Base-by-base conservation (phyloP, 2,888 invertebrate genomes). In the Ptilodon capucinus region DNA sequence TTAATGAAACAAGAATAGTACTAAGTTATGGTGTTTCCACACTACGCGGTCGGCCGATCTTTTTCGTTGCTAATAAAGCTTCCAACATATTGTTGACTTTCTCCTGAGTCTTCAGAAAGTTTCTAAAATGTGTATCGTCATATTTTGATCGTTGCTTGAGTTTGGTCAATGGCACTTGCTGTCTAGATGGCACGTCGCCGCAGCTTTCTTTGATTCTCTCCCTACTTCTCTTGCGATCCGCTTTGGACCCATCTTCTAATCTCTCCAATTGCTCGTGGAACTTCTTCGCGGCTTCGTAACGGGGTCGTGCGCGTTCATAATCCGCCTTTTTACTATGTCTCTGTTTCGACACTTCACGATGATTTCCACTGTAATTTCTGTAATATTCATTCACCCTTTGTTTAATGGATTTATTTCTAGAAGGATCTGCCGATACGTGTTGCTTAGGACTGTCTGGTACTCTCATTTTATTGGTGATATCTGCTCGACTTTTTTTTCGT, bases 1-100 rank as follows among this genome's bases (percentile, higher is more conserved):
- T 28, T 28, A 11, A n/a, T 28, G n/a, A n/a, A n/a, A 28, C 28
- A n/a, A 28, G 28, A 11, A 32, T 17, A 16, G 18, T 18, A 5
- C 18, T 17, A 1, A 9, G 28, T 38, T 17, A 36, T 2, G 25
- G 44, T 7, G 7, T 21, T 8, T 86, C 84, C 0, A 76, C 74
- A 51, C 83, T 85, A 1, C 51, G 70, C 25, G 61, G 53, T 11
- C 17, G 54, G 4, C 51, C 56, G 7, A 49, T 18, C 30, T 60
- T 61, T 60, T 76, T 81, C 2, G 74, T 69, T 0, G 78, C 75
- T 25, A 90, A 63, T 56, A 86, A 79, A 48, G 64, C 79, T 47
- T 84, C 84, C 5, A 90, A 56, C 78, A 90, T 86, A 32, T 80
- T 81, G 13, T 85, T 89, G 0, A 90, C 89, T 60, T 85, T 88